Conservation (phyloP, 92 coral and sea anemone species). For the Blastomussa wellsi region DNA sequence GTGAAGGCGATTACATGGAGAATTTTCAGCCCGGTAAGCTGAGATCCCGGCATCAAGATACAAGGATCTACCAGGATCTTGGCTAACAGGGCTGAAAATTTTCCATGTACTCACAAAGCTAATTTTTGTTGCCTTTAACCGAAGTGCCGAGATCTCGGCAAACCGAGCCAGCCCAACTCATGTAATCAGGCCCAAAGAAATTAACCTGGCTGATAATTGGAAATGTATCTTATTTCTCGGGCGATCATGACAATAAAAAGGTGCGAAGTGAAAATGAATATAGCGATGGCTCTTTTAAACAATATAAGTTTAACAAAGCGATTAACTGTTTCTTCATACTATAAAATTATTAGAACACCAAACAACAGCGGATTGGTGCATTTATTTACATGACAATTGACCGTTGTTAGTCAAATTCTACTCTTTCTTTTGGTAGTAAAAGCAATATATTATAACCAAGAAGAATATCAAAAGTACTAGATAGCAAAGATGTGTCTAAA, state of each 20-base stretch:
- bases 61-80: no score
- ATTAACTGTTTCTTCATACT: slow-evolving; percentile 5
- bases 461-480: neutral
- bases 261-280: neutral
- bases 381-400: neutral
- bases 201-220: neutral
- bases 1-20: no score
- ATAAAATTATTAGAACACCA: neutral
- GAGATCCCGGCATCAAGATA: no score
- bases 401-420: neutral
- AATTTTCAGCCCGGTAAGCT: no score
- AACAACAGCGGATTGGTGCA: neutral
- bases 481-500: neutral
- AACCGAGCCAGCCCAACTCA: no score
- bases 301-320: neutral
- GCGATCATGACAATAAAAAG: neutral
- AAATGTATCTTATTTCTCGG: neutral
- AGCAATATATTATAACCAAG: neutral
- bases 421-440: neutral
- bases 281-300: neutral
- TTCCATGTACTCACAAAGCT: no score
- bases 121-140: no score
- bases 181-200: neutral
- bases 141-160: no score
- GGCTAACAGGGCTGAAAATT: no score